phyloP scores from a whole-genome alignment of 2,888 invertebrate species.

The Hipparchia sbordonii region DNA sequence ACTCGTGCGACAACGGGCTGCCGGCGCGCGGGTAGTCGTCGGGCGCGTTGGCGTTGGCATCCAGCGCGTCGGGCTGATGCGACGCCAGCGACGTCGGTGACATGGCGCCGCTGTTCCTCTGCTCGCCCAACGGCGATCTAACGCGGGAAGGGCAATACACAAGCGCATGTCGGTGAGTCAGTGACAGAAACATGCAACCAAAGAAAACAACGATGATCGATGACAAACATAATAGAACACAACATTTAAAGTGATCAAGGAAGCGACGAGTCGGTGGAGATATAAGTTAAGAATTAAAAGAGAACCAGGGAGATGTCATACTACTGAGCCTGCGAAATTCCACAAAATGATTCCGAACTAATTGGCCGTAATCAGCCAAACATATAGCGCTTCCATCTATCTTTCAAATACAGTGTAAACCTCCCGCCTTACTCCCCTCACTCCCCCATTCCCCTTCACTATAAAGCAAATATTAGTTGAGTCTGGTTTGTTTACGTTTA shows the following conservation, averaged over 20 bases:
- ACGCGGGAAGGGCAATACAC: constrained; percentile 65
- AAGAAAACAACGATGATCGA: constrained; percentile 65
- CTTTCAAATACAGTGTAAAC: too few species aligned
- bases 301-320: constrained; percentile 42
- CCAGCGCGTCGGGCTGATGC: constrained; percentile 59
- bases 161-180: constrained; percentile 79
- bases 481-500: too few species aligned
- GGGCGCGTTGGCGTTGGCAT: constrained; percentile 55
- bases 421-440: too few species aligned
- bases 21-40: constrained; percentile 68
- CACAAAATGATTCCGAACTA: too few species aligned
- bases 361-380: too few species aligned
- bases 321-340: too few species aligned
- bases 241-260: constrained; percentile 58
- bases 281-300: constrained; percentile 45
- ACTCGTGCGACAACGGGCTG: constrained; percentile 83
- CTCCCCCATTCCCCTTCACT: too few species aligned
- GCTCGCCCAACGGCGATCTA: constrained; percentile 77
- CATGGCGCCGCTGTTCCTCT: constrained; percentile 68
- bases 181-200: constrained; percentile 79
- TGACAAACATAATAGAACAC: constrained; percentile 61
- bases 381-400: too few species aligned
- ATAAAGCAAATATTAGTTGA: too few species aligned
- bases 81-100: constrained; percentile 70
- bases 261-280: constrained; percentile 57